Conservation (phyloP, 2,113 vertebrate genomes). For the Oryzias celebensis region DNA sequence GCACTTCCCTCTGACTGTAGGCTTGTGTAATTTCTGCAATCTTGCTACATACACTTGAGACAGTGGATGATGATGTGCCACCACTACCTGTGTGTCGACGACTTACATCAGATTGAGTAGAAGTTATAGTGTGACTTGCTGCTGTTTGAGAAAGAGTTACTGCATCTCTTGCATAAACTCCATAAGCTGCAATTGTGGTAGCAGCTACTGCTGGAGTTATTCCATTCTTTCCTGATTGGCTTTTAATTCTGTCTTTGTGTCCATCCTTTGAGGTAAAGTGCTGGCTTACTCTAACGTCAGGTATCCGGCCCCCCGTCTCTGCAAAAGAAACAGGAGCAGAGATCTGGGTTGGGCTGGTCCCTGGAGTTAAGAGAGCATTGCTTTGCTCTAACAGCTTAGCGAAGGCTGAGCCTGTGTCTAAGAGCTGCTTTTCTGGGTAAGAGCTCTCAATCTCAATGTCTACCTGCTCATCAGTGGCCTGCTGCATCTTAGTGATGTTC, state of each 20-base stretch:
- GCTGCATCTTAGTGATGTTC: conserved; percentile 81
- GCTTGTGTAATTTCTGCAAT: conserved; percentile 81
- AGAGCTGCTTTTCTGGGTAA: conserved; percentile 84
- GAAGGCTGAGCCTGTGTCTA: conserved; percentile 90
- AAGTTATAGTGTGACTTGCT: conserved; percentile 71
- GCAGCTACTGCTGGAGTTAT: conserved; percentile 75
- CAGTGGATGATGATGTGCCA: conserved; percentile 67
- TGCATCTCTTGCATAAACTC: conserved; percentile 78
- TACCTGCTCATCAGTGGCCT: conserved; percentile 74
- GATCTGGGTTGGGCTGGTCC: conserved; percentile 94
- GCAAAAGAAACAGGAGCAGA: conserved; percentile 90
- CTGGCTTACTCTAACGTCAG: conserved; percentile 93
- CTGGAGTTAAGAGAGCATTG: conserved; percentile 84
- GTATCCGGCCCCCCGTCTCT: conserved; percentile 79
- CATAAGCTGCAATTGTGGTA: conserved; percentile 77
- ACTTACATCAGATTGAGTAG: conserved; percentile 68
- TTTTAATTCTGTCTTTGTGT: conserved; percentile 82
- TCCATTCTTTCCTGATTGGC: conserved; percentile 77
- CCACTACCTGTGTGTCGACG: conserved; percentile 63
- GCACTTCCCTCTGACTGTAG: conserved; percentile 78
- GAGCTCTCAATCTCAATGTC: conserved; percentile 76
- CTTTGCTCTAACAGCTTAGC: conserved; percentile 80
- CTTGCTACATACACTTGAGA: conserved; percentile 78
- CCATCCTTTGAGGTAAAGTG: conserved; percentile 90
- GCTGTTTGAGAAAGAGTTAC: conserved; percentile 77